Conservation (phyloP, 2,113 vertebrate species). For the Lampris incognitus region DNA sequence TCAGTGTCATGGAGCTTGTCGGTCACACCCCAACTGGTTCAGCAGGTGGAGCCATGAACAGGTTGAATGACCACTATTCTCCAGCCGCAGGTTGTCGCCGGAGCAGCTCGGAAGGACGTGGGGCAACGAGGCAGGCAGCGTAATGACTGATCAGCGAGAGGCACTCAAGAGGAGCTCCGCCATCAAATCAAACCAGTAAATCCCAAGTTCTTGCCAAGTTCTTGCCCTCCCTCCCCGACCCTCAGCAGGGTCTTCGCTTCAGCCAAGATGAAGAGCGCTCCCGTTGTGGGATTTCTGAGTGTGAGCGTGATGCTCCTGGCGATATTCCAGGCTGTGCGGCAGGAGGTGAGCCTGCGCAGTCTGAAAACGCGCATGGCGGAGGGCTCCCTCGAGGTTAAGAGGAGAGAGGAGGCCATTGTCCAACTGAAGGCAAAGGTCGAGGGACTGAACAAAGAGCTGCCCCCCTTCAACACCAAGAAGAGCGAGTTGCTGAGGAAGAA, state of each 20-base stretch:
- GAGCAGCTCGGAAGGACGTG: not conserved
- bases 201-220: not conserved
- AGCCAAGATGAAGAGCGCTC: constrained; percentile 53
- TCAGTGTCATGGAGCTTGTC: not conserved
- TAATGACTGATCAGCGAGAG: constrained; percentile 3
- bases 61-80: not conserved
- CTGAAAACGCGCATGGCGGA: not conserved
- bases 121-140: not conserved
- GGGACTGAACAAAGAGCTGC: constrained; percentile 20
- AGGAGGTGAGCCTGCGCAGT: constrained; percentile 59
- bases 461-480: not conserved
- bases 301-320: constrained; percentile 42
- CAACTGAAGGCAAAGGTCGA: constrained; percentile 38
- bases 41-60: constrained; percentile 50
- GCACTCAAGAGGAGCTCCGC: not conserved
- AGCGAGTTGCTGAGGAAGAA: constrained; percentile 46
- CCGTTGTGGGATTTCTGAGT: constrained; percentile 22
- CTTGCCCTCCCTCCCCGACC: too few species aligned
- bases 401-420: constrained; percentile 60
- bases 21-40: constrained; percentile 40
- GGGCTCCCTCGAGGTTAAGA: constrained; percentile 13
- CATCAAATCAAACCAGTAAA: not conserved
- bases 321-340: constrained; percentile 56
- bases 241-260: not conserved
- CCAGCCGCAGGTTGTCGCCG: not conserved